These are phyloP conservation scores for Lathamus discolor DNA, from an alignment of 2,113 vertebrate species.

Conservation along the genomic window DNA sequence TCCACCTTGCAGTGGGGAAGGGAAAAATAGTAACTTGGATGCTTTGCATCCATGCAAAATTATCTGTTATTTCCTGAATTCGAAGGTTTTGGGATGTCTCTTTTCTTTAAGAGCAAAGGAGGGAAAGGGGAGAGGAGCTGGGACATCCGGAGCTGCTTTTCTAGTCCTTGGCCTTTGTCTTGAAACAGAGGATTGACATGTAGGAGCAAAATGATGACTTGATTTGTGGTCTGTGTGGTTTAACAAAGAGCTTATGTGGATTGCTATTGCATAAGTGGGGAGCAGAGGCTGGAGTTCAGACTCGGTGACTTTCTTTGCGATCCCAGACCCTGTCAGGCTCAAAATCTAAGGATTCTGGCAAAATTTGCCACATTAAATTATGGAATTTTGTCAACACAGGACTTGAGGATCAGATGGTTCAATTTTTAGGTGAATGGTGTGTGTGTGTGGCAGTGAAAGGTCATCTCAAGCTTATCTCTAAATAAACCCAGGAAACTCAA, in stretches of 20 bases:
- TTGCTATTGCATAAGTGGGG: not conserved
- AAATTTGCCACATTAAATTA: not conserved
- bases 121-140: not conserved
- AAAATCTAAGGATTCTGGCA: not conserved
- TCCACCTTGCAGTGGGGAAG: not conserved
- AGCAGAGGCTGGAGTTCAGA: not conserved
- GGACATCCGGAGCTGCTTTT: not conserved
- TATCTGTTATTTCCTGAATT: not conserved
- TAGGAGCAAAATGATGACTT: not conserved
- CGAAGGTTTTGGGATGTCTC: not conserved
- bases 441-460: constrained; percentile 58
- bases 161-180: not conserved
- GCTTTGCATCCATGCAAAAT: not conserved
- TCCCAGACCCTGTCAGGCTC: not conserved
- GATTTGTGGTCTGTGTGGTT: not conserved
- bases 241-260: not conserved
- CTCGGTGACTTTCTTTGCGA: rapidly evolving
- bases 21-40: not conserved
- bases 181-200: not conserved
- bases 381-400: not conserved
- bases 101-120: not conserved
- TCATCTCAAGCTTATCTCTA: constrained; percentile 37
- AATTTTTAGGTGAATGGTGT: not conserved
- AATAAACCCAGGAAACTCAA: constrained; percentile 47
- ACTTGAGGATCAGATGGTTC: not conserved